Conservation (phyloP, 2,888 invertebrate genomes). For the Apoda limacodes region DNA sequence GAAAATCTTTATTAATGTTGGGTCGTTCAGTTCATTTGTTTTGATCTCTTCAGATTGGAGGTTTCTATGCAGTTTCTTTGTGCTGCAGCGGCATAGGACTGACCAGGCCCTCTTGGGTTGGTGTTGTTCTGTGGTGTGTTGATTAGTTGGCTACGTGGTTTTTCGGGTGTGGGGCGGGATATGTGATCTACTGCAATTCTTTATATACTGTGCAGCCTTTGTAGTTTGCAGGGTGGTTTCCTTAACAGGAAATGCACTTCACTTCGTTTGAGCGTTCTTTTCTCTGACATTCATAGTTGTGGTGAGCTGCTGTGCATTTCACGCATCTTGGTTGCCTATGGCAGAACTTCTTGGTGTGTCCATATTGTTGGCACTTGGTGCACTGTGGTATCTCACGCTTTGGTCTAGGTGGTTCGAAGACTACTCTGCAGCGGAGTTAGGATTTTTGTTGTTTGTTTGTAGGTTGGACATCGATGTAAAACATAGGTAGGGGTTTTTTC, state of each 20-base stretch:
- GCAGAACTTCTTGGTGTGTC: slow-evolving; percentile 4
- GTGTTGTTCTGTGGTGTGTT: not conserved
- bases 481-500: slow-evolving; percentile 13
- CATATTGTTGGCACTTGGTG: slow-evolving; percentile 16
- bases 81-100: not conserved
- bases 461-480: slow-evolving; percentile 10
- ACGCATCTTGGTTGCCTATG: slow-evolving; percentile 3
- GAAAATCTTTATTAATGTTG: not conserved
- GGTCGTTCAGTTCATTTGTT: not conserved
- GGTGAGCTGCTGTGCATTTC: slow-evolving; percentile 2
- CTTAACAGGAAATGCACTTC: slow-evolving; percentile 20
- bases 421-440: not conserved
- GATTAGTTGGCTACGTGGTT: not conserved
- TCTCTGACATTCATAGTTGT: slow-evolving; percentile 3
- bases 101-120: not conserved
- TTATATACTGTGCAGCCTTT: slow-evolving; percentile 18
- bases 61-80: not conserved
- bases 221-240: slow-evolving; percentile 22
- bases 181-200: slow-evolving; percentile 14
- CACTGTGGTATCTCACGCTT: slow-evolving; percentile 9
- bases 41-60: not conserved
- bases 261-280: slow-evolving; percentile 18
- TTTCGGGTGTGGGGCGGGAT: not conserved
- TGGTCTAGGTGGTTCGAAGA: slow-evolving; percentile 9
- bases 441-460: too few relatives aligned